These are phyloP conservation scores for Leptopilina boulardi DNA, from an alignment of 1,140 invertebrate species.

Conservation along the genomic window DNA sequence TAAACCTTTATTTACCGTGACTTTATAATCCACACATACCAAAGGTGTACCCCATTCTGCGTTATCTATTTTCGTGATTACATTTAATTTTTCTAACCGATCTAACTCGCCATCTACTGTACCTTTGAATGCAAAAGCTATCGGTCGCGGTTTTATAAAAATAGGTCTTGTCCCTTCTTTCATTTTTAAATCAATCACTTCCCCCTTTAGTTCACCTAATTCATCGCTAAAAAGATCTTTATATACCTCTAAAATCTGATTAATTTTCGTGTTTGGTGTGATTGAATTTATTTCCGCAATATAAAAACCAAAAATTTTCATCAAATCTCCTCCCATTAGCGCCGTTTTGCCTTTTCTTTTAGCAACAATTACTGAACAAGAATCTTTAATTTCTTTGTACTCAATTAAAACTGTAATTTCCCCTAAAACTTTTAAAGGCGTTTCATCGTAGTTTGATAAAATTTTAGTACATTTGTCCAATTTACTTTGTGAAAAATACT, in stretches of 20 bases:
- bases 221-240: slow-evolving; percentile 40
- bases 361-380: slow-evolving; percentile 37
- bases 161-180: slow-evolving; percentile 56
- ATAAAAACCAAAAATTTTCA: slow-evolving; percentile 38
- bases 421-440: slow-evolving; percentile 22
- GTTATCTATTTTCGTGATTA: slow-evolving; percentile 43
- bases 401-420: slow-evolving; percentile 34
- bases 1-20: slow-evolving; percentile 48
- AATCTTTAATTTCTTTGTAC: slow-evolving; percentile 27
- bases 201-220: slow-evolving; percentile 51
- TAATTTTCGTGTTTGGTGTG: not conserved
- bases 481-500: slow-evolving; percentile 16
- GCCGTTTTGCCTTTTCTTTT: slow-evolving; percentile 32
- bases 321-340: slow-evolving; percentile 41
- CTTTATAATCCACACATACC: slow-evolving; percentile 50
- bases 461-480: slow-evolving; percentile 12
- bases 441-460: slow-evolving; percentile 25
- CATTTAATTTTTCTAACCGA: slow-evolving; percentile 41
- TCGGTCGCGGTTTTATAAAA: slow-evolving; percentile 62
- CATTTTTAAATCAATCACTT: slow-evolving; percentile 48
- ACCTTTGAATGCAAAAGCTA: slow-evolving; percentile 67
- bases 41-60: slow-evolving; percentile 57
- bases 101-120: slow-evolving; percentile 68
- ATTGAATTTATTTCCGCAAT: slow-evolving; percentile 52
- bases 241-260: slow-evolving; percentile 39